Conservation (phyloP, 2,797 vertebrate genomes). For the Ctenopoma kingsleyae region DNA sequence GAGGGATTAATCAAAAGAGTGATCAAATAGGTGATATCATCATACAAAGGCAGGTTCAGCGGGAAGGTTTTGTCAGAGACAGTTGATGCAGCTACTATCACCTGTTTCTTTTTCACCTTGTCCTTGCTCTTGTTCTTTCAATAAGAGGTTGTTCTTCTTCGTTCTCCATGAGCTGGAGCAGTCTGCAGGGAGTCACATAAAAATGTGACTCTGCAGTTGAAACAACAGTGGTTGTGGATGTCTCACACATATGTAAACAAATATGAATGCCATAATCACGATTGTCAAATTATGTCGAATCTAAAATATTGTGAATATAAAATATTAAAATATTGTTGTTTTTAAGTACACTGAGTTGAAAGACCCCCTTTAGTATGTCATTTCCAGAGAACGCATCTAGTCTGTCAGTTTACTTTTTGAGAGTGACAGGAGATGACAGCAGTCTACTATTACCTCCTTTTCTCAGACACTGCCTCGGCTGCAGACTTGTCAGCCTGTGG, state of each 20-base stretch:
- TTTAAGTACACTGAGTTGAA: constrained; percentile 22
- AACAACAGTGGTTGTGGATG: constrained; percentile 1
- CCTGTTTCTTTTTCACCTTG: constrained; percentile 43
- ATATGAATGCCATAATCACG: not conserved
- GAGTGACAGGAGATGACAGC: constrained; percentile 63
- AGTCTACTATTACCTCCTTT: constrained; percentile 51
- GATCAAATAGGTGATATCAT: constrained; percentile 74
- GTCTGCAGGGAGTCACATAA: constrained; percentile 14
- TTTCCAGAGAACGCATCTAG: constrained; percentile 8
- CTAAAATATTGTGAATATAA: not conserved
- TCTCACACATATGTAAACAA: constrained; percentile 20
- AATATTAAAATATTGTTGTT: not conserved
- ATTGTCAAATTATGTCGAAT: not conserved
- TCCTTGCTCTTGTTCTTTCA: constrained; percentile 40
- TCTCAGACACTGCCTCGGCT: constrained; percentile 29
- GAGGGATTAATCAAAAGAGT: constrained; percentile 79
- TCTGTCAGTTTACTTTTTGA: constrained; percentile 36
- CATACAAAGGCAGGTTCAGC: constrained; percentile 49
- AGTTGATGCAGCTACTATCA: constrained; percentile 33
- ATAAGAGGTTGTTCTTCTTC: constrained; percentile 28
- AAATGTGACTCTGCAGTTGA: not conserved
- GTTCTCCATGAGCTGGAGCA: constrained; percentile 6
- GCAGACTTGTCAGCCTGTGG: constrained; percentile 60
- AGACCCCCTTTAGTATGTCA: not conserved
- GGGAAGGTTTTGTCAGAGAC: constrained; percentile 52